These are phyloP conservation scores for Delia radicum DNA, from an alignment of 1,140 invertebrate genomes.

Conservation along the genomic window DNA sequence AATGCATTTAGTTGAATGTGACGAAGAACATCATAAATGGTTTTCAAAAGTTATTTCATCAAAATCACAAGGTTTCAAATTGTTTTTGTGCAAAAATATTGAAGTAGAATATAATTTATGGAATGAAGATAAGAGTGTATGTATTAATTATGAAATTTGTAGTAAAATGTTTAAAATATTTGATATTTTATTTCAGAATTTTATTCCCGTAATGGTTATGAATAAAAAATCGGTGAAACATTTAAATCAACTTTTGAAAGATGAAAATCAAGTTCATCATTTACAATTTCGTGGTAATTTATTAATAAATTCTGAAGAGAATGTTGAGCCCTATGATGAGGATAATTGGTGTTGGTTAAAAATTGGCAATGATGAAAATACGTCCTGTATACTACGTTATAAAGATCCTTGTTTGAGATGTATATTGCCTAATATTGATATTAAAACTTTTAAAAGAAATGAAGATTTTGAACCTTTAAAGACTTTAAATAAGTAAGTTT, in stretches of 20 bases:
- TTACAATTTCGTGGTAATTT: slow-evolving; percentile 56
- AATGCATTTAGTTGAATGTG: slow-evolving; percentile 60
- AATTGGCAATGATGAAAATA: slow-evolving; percentile 36
- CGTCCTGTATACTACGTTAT: not conserved
- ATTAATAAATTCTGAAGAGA: slow-evolving; percentile 34
- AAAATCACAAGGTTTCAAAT: slow-evolving; percentile 58
- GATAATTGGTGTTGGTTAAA: slow-evolving; percentile 49
- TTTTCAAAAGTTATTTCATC: slow-evolving; percentile 60
- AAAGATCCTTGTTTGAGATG: slow-evolving; percentile 52
- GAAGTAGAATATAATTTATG: not conserved
- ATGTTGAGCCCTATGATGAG: slow-evolving; percentile 50
- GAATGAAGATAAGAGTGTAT: not conserved
- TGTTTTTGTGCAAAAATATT: slow-evolving; percentile 34
- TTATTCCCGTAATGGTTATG: slow-evolving; percentile 48
- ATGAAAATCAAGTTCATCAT: slow-evolving; percentile 30
- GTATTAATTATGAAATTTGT: not conserved
- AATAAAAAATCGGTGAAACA: slow-evolving; percentile 49
- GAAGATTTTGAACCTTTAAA: slow-evolving; percentile 58
- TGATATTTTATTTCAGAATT: slow-evolving; percentile 39
- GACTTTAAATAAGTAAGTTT: slow-evolving; percentile 45
- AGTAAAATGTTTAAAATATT: not conserved
- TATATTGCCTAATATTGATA: slow-evolving; percentile 60
- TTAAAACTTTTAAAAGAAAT: slow-evolving; percentile 57
- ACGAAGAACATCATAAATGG: slow-evolving; percentile 62
- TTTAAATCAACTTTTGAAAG: slow-evolving; percentile 39